Percentiles rank a stretch among this genome's conserved stretches.
These are phyloP conservation scores for Nerophis ophidion DNA, from an alignment of 2,113 vertebrate species.

Conservation along the genomic window DNA sequence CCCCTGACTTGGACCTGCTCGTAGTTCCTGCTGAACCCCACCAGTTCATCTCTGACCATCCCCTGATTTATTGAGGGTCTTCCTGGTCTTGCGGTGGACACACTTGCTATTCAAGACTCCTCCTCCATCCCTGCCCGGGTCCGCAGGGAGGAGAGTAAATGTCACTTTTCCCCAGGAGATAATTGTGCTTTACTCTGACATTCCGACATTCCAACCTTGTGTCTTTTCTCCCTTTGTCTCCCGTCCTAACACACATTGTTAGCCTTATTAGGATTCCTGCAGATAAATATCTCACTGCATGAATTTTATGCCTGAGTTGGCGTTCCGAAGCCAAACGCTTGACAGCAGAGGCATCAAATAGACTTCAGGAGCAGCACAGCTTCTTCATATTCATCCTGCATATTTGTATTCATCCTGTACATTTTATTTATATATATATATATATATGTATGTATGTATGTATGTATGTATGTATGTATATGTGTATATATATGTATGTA, in stretches of 20 bases:
- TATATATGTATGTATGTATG: too few species aligned
- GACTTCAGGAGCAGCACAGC: neutral
- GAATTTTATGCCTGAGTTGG: constrained; percentile 4
- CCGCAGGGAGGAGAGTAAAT: constrained; percentile 41
- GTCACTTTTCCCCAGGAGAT: constrained; percentile 37
- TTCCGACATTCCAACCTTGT: constrained; percentile 46
- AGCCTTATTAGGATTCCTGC: constrained; percentile 36
- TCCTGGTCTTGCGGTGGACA: constrained; percentile 25
- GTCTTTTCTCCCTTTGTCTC: constrained; percentile 21
- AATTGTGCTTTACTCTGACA: constrained; percentile 56
- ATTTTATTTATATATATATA: too few species aligned
- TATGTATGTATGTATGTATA: too few species aligned
- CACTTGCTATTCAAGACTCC: constrained; percentile 40
- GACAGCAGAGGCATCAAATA: neutral
- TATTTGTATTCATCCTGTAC: too few species aligned
- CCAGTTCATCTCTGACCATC: constrained; percentile 35
- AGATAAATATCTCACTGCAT: constrained; percentile 27
- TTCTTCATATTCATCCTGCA: too few species aligned
- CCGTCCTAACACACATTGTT: neutral
- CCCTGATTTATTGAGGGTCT: constrained; percentile 26
- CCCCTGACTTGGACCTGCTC: neutral
- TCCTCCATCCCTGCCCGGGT: constrained; percentile 26
- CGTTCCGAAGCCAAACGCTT: neutral
- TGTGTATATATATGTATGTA: too few species aligned
- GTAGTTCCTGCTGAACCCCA: neutral